Evolutionary conservation across 1,140 invertebrate genomes (phyloP).

Genomic region (Acromyrmex heyeri): DNA sequence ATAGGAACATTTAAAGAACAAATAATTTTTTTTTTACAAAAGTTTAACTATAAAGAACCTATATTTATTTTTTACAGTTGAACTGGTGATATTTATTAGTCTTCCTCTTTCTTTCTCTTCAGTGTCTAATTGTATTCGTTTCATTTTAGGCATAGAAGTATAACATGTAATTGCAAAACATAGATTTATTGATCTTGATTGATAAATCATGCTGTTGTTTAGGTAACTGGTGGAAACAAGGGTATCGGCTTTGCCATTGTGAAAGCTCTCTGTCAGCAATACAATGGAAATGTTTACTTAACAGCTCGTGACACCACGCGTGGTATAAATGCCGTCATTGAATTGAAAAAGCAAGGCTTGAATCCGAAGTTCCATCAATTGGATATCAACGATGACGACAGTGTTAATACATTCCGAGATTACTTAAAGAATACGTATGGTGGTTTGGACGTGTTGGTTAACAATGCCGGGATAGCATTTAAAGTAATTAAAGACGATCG

Average conservation of each 20-base stretch:
- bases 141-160: too few relatives aligned
- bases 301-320: conserved; percentile 88
- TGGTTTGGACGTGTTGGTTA: conserved; percentile 93
- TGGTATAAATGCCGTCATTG: conserved; percentile 88
- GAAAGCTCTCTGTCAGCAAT: conserved; percentile 88
- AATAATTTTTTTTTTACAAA: background rate
- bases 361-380: conserved; percentile 68
- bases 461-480: conserved; percentile 94
- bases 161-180: too few relatives aligned
- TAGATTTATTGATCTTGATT: background rate
- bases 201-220: background rate
- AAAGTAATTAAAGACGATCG: conserved; percentile 85
- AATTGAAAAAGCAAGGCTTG: conserved; percentile 58
- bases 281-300: conserved; percentile 89
- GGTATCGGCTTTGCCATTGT: conserved; percentile 89
- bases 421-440: conserved; percentile 90
- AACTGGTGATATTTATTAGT: background rate
- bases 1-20: too few relatives aligned
- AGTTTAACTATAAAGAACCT: background rate
- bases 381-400: conserved; percentile 63
- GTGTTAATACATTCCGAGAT: conserved; percentile 77
- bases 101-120: background rate
- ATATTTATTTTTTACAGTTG: background rate
- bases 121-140: too few relatives aligned
- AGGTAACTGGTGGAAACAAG: conserved; percentile 89